Base-by-base conservation (phyloP, 2,888 invertebrate species). In the Spilarctia lutea region DNA sequence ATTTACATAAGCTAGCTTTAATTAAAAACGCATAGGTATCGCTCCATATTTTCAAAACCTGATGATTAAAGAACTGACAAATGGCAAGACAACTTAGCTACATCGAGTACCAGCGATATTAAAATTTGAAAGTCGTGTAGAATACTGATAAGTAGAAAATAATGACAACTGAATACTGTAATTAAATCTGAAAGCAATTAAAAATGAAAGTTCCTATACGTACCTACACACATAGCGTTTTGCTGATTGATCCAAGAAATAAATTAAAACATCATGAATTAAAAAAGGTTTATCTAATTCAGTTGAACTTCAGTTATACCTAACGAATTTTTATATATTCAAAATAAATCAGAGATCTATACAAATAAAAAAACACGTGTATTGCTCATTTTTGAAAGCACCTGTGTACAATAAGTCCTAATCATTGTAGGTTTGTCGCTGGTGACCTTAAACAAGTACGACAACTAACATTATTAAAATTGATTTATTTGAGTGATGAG, bases 401-500 rank as follows among this genome's bases (percentile, higher is more conserved):
- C 39, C 11, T 11, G 11, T 39, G 69, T 65, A 39, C 27, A 39
- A 73, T n/a, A 18, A 78, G 70, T 76, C 76, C 79, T 78, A 78
- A 16, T 60, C 16, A 60, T 27, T 27, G 4, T 16, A 60, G 27
- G 60, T 11, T 6, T 6, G 13, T 60, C 24, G 78, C 70, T 77
- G 75, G 73, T 73, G 80, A 75, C 83, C 76, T 79, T 75, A 76
- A 60, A 42, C 74, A 75, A 75, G 69, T 75, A 75, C 71, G 39
- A 72, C 65, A 66, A 68, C 24, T 77, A 85, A 78, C 82, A 81
- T 78, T 63, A 65, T 56, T 84, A 84, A 82, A 84, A 87, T 88
- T 87, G 86, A 87, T 88, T 86, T 86, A 85, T 83, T 86, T 79
- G 81, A 83, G 86, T 87, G 83, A 87, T 74, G 85, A 86, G 84